Percentiles rank a stretch among this genome's conserved stretches.
These are phyloP conservation scores for Coracias cyanogaster DNA, from an alignment of 2,797 vertebrate species.

Conservation along the genomic window DNA sequence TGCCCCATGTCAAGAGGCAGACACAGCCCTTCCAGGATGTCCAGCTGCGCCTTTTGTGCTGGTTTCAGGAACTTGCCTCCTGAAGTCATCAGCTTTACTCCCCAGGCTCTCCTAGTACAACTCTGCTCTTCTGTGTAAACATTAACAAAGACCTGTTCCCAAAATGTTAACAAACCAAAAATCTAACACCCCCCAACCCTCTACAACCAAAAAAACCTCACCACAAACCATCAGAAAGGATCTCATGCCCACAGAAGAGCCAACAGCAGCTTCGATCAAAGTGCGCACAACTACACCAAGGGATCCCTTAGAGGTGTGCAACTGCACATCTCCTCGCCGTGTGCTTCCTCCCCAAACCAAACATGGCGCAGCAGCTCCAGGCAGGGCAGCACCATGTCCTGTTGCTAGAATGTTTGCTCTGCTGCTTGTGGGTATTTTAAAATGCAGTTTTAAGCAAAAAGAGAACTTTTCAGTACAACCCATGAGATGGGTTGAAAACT, in stretches of 20 bases:
- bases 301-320: not conserved
- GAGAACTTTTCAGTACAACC: not conserved
- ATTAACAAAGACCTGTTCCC: not conserved
- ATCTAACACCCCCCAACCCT: not conserved
- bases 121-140: not conserved
- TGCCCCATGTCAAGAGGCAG: accelerated
- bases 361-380: not conserved
- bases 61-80: not conserved
- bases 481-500: not conserved
- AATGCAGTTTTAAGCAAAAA: not conserved
- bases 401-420: not conserved
- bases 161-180: not conserved
- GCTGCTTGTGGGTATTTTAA: not conserved
- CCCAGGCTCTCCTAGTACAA: not conserved
- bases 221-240: not conserved
- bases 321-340: not conserved
- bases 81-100: not conserved
- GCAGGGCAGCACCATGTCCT: not conserved
- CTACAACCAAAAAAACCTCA: not conserved
- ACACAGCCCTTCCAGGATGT: not conserved
- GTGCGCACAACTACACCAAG: not conserved
- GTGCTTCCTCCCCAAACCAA: not conserved
- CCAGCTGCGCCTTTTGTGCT: not conserved
- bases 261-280: not conserved
- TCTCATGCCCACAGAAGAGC: not conserved